Evolutionary conservation across 2,113 vertebrate species (phyloP).

Genomic region (Apaloderma vittatum): DNA sequence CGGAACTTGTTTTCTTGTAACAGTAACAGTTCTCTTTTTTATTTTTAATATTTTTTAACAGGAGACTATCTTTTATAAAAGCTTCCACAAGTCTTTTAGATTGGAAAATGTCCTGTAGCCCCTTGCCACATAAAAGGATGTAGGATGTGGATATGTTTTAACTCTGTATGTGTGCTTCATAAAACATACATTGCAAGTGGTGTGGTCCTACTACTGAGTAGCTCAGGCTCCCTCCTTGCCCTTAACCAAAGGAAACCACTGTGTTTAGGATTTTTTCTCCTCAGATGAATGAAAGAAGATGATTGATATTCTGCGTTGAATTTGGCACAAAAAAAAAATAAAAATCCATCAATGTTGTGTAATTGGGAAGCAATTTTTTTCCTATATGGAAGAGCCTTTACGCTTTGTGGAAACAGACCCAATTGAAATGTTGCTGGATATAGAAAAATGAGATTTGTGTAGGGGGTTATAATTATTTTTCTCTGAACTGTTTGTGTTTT

Average conservation of each 20-base stretch:
- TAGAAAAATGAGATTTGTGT: background rate
- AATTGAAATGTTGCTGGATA: background rate
- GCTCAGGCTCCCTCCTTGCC: background rate
- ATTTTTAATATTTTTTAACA: background rate
- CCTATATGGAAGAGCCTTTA: background rate
- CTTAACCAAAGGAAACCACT: background rate
- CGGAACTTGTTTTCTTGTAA: background rate
- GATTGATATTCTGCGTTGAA: background rate
- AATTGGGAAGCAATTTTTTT: background rate
- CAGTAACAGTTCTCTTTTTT: background rate
- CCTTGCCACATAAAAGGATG: background rate
- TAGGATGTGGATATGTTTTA: background rate
- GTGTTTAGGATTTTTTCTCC: background rate
- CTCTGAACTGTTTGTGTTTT: background rate
- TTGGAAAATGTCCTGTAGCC: background rate
- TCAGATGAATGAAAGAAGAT: background rate
- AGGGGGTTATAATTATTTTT: background rate
- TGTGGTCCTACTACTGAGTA: background rate
- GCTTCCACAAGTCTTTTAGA: background rate
- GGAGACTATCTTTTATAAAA: background rate
- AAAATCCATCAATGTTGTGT: background rate
- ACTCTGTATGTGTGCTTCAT: background rate
- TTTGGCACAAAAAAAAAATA: background rate
- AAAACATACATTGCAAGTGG: background rate
- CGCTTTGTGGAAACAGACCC: background rate